phyloP scores from a whole-genome alignment of 2,888 invertebrate genomes.

The Conistra vaccinii region DNA sequence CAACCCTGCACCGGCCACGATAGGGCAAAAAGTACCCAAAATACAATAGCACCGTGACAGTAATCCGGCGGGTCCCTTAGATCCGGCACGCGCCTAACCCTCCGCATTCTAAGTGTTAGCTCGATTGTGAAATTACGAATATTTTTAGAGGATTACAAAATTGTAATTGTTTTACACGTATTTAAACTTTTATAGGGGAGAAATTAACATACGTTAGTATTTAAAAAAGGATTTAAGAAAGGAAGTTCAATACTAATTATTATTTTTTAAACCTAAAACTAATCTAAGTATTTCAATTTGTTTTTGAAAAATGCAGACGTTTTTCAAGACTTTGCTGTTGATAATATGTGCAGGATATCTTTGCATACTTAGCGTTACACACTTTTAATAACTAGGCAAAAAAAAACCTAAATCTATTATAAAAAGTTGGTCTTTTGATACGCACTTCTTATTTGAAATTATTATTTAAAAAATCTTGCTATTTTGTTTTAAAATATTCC shows the following conservation, averaged over 20 bases:
- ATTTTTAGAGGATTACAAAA: conserved; percentile 68
- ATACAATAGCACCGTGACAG: conserved; percentile 78
- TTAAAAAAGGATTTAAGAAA: not conserved
- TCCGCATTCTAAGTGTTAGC: conserved; percentile 65
- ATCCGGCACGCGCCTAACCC: conserved; percentile 69
- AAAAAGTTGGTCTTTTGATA: not conserved
- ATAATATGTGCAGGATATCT: not conserved
- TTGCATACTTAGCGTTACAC: not conserved
- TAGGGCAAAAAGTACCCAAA: conserved; percentile 69
- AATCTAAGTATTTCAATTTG: not conserved
- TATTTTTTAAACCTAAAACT: not conserved
- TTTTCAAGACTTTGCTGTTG: not conserved
- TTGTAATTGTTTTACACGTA: conserved; percentile 65
- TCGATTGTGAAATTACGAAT: conserved; percentile 69
- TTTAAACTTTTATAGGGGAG: conserved; percentile 55
- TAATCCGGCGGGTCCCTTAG: conserved; percentile 75
- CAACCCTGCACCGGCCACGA: conserved; percentile 69
- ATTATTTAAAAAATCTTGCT: not conserved
- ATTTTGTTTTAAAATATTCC: too few relatives aligned
- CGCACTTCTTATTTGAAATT: not conserved
- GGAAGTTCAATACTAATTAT: not conserved
- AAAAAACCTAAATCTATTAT: not conserved
- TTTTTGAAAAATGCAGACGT: not conserved
- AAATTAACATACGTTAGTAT: conserved; percentile 28
- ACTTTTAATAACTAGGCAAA: not conserved